Evolutionary conservation across 2,113 vertebrate genomes (phyloP).

Genomic region (Pelobates fuscus): DNA sequence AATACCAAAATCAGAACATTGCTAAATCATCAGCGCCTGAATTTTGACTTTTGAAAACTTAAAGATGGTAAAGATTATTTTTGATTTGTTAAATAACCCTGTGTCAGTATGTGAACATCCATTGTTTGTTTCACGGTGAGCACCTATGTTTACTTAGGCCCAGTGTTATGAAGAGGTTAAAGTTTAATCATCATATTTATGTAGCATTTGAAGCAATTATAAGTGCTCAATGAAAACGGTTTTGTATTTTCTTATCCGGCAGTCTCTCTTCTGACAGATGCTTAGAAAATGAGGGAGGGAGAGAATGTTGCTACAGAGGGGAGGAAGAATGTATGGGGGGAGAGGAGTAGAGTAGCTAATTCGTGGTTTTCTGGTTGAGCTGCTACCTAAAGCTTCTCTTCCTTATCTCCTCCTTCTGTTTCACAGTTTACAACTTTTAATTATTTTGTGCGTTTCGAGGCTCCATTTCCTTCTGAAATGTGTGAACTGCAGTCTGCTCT

Average conservation of each 20-base stretch:
- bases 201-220: constrained; percentile 10
- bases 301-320: background rate
- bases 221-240: constrained; percentile 2
- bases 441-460: constrained; percentile 58
- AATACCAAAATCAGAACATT: too few species aligned
- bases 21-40: too few species aligned
- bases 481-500: constrained; percentile 31
- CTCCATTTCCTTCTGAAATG: constrained; percentile 46
- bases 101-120: too few species aligned
- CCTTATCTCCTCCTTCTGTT: constrained; percentile 52
- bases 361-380: constrained; percentile 57
- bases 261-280: constrained; percentile 27
- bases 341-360: constrained; percentile 17
- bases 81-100: too few species aligned
- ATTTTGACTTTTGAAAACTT: too few species aligned
- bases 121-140: too few species aligned
- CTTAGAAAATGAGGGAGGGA: background rate
- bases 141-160: too few species aligned
- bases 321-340: constrained; percentile 7
- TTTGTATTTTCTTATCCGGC: constrained; percentile 22
- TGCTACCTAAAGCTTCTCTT: constrained; percentile 49
- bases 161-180: constrained; percentile 24
- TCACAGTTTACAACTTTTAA: constrained; percentile 52
- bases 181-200: constrained; percentile 6
- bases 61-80: too few species aligned